Base-by-base conservation (phyloP, 2,113 vertebrate genomes). In the Melanotaenia duboulayi region DNA sequence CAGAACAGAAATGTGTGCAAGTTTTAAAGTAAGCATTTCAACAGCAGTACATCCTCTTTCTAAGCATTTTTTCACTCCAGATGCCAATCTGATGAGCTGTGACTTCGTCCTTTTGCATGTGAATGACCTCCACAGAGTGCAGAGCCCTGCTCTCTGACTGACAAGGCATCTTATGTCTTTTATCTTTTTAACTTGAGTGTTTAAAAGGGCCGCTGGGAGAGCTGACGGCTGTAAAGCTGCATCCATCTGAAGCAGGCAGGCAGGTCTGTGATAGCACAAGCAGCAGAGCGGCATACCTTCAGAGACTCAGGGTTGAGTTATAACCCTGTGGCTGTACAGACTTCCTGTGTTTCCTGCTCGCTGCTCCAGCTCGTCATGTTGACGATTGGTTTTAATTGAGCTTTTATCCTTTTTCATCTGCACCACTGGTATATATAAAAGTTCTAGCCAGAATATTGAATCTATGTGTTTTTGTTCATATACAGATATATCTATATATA, bases 111-210 rank as follows among this genome's bases (percentile, higher is more conserved):
- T 65, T 82, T 56, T 69, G 73, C 67, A 12, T 87, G 78, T 73
- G 74, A 84, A 78, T 72, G 76, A 62, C 70, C 51, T n/a, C 59
- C 76, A 74, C n/a, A 42, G 50, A 71, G 75, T 11, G 28, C 83
- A 81, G 78, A 85, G 62, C 61, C 42, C 72, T 8, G 44, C 65
- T 68, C 70, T 76, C 71, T 89, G 75, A 81, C 83, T 65, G 85
- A 78, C 80, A 78, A 71, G 80, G 81, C 86, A 85, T 87, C 76
- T 86, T 28, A n/a, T 76, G 78, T 81, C 90, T 91, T 90, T 92
- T 84, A 92, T 90, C 91, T 91, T 91, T 92, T 87, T 67, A 69
- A 82, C 72, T 76, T 74, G 87, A 89, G 84, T 72, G 83, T 91
- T 91, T 90, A 84, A 91, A 85, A 82, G 85, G 83, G 22, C 91